A percentile compares a stretch with the other conserved stretches of the same genome.
These are phyloP conservation scores for Trinectes maculatus DNA, from an alignment of 2,113 vertebrate species.

Conservation along the genomic window DNA sequence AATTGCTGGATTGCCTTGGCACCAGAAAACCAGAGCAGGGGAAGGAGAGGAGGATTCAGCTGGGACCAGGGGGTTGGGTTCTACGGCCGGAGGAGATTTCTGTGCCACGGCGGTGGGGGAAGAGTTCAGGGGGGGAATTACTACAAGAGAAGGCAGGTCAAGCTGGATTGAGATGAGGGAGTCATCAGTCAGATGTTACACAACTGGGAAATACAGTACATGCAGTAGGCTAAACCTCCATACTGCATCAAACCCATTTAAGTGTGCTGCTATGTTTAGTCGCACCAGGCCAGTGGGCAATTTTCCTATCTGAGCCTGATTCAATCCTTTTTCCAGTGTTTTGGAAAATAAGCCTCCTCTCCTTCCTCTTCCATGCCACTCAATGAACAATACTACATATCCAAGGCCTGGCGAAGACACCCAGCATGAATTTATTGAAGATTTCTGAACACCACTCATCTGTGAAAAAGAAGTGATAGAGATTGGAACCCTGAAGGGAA, in stretches of 20 bases:
- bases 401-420: conserved; percentile 45
- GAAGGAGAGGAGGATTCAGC: conserved; percentile 31
- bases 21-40: conserved; percentile 46
- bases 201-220: conserved; percentile 34
- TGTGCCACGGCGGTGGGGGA: conserved; percentile 16
- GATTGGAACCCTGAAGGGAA: conserved; percentile 34
- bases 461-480: conserved; percentile 52
- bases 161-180: conserved; percentile 47
- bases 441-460: conserved; percentile 58
- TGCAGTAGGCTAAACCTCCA: conserved; percentile 43
- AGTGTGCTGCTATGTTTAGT: conserved; percentile 14
- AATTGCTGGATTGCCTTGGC: conserved; percentile 73
- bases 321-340: conserved; percentile 28
- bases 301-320: conserved; percentile 22
- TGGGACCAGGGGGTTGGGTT: neutral
- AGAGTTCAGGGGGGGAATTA: conserved; percentile 54
- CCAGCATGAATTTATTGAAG: conserved; percentile 44
- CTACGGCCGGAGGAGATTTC: conserved; percentile 18
- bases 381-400: conserved; percentile 35
- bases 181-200: conserved; percentile 33
- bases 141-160: conserved; percentile 44
- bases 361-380: conserved; percentile 31
- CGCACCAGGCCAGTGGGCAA: conserved; percentile 4
- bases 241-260: conserved; percentile 39
- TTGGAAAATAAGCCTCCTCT: conserved; percentile 39